A percentile compares a stretch with the other conserved stretches of the same genome.
Conservation (phyloP, 2,888 invertebrate genomes). For the Chesias legatella region DNA sequence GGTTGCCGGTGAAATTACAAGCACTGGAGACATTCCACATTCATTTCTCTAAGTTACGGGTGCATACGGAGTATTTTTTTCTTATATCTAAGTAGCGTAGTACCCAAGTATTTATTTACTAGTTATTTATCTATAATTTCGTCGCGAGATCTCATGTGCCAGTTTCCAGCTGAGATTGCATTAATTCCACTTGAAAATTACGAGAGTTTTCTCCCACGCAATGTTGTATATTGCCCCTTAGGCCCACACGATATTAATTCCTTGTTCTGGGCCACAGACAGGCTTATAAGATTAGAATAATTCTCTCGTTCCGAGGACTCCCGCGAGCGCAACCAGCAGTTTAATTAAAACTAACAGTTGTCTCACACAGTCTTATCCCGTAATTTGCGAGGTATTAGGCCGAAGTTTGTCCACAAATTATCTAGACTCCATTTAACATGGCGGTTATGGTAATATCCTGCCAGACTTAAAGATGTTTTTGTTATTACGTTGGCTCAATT, state of each 20-base stretch:
- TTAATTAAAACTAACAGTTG: slow-evolving; percentile 81
- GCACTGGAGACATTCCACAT: no score
- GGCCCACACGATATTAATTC: slow-evolving; percentile 68
- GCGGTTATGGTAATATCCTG: slow-evolving; percentile 77
- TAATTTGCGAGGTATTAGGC: slow-evolving; percentile 80
- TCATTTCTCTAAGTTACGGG: no score
- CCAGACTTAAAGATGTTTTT: slow-evolving; percentile 72
- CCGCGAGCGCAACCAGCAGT: slow-evolving; percentile 75
- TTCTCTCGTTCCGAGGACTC: slow-evolving; percentile 74
- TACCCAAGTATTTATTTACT: no score
- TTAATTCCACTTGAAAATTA: no score
- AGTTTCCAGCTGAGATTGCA: no score
- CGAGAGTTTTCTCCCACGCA: no score
- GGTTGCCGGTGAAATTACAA: no score
- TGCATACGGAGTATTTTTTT: no score
- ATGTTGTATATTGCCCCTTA: no score
- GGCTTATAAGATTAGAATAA: slow-evolving; percentile 79
- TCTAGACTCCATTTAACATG: slow-evolving; percentile 77
- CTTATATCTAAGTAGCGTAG: no score
- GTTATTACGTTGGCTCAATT: slow-evolving; percentile 55
- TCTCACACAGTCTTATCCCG: slow-evolving; percentile 79
- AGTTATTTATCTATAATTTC: no score
- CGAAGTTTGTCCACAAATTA: slow-evolving; percentile 79
- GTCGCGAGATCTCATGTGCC: no score
- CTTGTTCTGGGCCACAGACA: slow-evolving; percentile 66